These are phyloP conservation scores for Gobiocypris rarus DNA, from an alignment of 2,113 vertebrate species.

Conservation along the genomic window DNA sequence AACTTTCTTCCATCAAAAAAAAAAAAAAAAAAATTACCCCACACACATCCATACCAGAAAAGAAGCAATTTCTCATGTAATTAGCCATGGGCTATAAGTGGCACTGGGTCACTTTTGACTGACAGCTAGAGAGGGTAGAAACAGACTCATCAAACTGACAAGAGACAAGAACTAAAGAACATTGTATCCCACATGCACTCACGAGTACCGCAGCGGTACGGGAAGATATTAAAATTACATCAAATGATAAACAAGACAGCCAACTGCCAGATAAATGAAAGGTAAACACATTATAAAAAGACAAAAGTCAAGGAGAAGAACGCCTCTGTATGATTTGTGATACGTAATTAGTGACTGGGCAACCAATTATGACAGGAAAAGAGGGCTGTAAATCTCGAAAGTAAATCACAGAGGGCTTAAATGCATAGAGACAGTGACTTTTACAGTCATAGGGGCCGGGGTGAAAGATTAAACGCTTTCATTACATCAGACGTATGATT, in stretches of 20 bases:
- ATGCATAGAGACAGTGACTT: constrained; percentile 58
- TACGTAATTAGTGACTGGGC: constrained; percentile 67
- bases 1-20: background rate
- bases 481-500: constrained; percentile 41
- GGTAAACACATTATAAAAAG: constrained; percentile 62
- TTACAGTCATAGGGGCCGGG: constrained; percentile 36
- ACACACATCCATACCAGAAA: constrained; percentile 39
- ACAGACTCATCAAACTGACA: constrained; percentile 7
- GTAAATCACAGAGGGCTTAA: constrained; percentile 64
- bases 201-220: background rate
- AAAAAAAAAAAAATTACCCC: background rate
- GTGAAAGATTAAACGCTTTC: constrained; percentile 57
- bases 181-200: constrained; percentile 3
- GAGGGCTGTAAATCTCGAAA: constrained; percentile 70
- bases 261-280: constrained; percentile 38
- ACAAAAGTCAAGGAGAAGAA: constrained; percentile 62
- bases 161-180: background rate
- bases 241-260: constrained; percentile 43
- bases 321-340: constrained; percentile 66
- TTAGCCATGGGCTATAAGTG: background rate
- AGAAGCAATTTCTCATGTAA: background rate
- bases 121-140: background rate
- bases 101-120: constrained; percentile 15
- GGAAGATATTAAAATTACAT: constrained; percentile 27
- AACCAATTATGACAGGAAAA: constrained; percentile 68